phyloP scores from a whole-genome alignment of 2,113 vertebrate genomes.

The Orthonyx spaldingii region DNA sequence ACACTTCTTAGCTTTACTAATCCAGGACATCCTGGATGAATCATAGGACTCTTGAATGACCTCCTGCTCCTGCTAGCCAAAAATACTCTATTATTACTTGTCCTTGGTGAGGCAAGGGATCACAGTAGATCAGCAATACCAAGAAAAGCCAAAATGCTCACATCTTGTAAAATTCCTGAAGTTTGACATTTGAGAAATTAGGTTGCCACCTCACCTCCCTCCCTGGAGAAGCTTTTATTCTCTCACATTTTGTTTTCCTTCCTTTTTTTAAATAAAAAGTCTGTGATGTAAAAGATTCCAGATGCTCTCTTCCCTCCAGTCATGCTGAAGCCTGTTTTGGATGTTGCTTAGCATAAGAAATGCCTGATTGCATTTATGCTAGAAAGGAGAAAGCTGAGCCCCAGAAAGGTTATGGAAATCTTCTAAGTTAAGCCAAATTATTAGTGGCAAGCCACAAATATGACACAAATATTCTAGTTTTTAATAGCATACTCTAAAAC shows the following conservation, averaged over 20 bases:
- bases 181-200: neutral
- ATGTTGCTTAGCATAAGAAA: neutral
- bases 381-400: neutral
- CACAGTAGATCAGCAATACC: neutral
- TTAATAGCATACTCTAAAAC: neutral
- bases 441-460: neutral
- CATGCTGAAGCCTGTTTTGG: neutral
- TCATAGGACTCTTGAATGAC: slow-evolving; percentile 27
- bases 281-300: slow-evolving; percentile 23
- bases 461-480: neutral
- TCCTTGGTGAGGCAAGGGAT: neutral
- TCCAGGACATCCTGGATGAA: slow-evolving; percentile 54
- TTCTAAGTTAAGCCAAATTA: neutral
- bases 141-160: neutral
- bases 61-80: neutral
- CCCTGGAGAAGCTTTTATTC: neutral
- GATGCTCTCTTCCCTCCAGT: slow-evolving; percentile 10
- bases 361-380: neutral
- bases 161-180: neutral
- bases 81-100: neutral
- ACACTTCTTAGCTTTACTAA: slow-evolving; percentile 33
- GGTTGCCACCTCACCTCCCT: neutral
- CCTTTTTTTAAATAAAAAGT: neutral
- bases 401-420: neutral
- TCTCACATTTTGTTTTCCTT: neutral